phyloP scores from a whole-genome alignment of 2,888 invertebrate species.

The Timandra comae region DNA sequence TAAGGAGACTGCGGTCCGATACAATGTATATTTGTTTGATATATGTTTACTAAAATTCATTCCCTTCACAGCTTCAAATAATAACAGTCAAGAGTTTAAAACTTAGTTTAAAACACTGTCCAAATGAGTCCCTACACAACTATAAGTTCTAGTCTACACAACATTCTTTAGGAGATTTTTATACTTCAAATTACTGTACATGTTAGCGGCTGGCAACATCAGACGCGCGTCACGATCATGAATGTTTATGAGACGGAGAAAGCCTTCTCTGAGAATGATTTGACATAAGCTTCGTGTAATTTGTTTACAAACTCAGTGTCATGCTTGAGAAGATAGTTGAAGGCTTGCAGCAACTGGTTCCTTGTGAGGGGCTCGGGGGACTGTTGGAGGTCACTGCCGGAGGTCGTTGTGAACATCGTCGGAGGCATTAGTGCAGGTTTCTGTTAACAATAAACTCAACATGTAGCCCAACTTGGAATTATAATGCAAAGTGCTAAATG shows the following conservation, averaged over 20 bases:
- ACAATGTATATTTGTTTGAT: constrained; percentile 38
- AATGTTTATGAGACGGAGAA: constrained; percentile 68
- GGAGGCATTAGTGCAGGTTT: constrained; percentile 90
- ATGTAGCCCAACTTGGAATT: no score
- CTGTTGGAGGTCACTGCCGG: constrained; percentile 57
- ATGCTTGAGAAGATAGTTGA: constrained; percentile 90
- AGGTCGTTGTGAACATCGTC: constrained; percentile 86
- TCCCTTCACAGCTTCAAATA: constrained; percentile 58
- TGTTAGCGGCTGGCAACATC: constrained; percentile 41
- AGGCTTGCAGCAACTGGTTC: constrained; percentile 92
- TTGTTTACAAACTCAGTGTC: constrained; percentile 92
- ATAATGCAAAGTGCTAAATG: no score
- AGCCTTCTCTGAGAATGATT: constrained; percentile 84
- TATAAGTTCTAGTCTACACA: constrained; percentile 62
- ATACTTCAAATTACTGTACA: constrained; percentile 73
- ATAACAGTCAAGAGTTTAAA: constrained; percentile 65
- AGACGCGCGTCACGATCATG: constrained; percentile 39
- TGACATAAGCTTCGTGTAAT: constrained; percentile 94
- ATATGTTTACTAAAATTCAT: constrained; percentile 63
- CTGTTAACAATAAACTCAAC: constrained; percentile 35
- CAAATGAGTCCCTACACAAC: constrained; percentile 63
- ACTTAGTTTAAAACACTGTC: constrained; percentile 71
- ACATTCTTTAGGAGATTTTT: constrained; percentile 58
- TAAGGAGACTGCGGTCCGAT: constrained; percentile 27
- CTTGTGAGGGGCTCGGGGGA: constrained; percentile 86